Percentiles rank a stretch among this genome's conserved stretches.
These are phyloP conservation scores for Mycteria americana DNA, from an alignment of 2,797 vertebrate genomes.

Conservation along the genomic window DNA sequence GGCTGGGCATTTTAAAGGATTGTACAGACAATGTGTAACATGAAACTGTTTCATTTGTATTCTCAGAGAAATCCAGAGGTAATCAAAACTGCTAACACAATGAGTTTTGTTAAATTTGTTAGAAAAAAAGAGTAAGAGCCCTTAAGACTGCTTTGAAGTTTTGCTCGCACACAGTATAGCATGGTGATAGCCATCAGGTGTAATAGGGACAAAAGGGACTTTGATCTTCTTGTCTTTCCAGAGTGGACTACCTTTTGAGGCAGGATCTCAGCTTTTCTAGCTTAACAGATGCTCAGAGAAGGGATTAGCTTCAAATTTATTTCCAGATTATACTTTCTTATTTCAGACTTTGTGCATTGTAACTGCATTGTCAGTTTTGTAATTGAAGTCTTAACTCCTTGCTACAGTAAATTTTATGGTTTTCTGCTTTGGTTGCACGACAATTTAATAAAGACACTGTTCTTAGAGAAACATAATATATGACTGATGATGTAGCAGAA, in stretches of 20 bases:
- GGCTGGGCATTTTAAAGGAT: background rate
- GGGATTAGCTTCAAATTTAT: conserved; percentile 20
- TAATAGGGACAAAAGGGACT: conserved; percentile 12
- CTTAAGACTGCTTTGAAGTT: conserved; percentile 48
- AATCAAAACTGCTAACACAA: conserved; percentile 8
- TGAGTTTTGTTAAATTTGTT: conserved; percentile 28
- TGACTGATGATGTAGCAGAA: background rate
- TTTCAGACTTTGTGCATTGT: background rate
- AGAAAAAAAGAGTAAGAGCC: background rate
- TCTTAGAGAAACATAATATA: background rate
- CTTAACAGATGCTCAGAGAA: background rate
- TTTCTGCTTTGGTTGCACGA: background rate
- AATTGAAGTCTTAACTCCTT: background rate
- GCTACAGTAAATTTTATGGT: background rate
- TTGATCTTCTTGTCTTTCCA: conserved; percentile 27
- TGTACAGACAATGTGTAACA: background rate
- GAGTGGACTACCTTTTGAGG: background rate
- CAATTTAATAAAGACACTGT: background rate
- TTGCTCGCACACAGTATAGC: background rate
- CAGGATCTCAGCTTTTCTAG: background rate
- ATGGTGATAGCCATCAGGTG: conserved; percentile 4
- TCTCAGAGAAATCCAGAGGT: conserved; percentile 12
- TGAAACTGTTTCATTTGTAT: background rate
- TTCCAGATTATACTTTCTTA: background rate
- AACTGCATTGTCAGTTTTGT: background rate